Evolutionary conservation across 2,888 invertebrate genomes (phyloP), one percentile per base, ranked within the genome.

Genomic region (Polymixis lichenea): DNA sequence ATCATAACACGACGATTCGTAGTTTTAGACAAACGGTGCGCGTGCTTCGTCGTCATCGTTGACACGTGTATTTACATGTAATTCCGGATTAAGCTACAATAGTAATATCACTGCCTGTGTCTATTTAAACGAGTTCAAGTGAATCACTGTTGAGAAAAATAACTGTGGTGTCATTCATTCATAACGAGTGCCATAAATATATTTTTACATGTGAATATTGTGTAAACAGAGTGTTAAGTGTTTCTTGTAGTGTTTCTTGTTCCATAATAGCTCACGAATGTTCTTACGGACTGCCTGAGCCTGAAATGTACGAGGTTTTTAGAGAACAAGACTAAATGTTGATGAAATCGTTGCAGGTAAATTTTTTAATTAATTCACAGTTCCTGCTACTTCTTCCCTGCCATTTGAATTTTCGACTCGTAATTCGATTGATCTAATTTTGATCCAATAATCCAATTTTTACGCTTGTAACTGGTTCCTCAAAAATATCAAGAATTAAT

Each of bases 1-100:
- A 71, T 87, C 64, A 53, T 38, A 80, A 83, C 72, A 71, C 64
- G 65, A 85, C 56, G 72, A 64, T 58, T 62, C 25, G 65, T 86
- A 87, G 84, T 86, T 86, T 80, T 72, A 66, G 38, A 43, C 43
- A 65, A 53, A 69, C 72, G n/a, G 58, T 76, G 79, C 51, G 65
- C 68, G 61, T 66, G 86, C 60, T 55, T 73, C 62, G 67, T 78
- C 65, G 77, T 77, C 77, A 22, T 61, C 46, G 15, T 46, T 62
- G 51, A 56, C 66, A 69, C 49, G 49, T 60, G 60, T n/a, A 13
- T 11, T 11, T 46, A 8, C n/a, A 19, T 64, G 13, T 56, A 28
- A 60, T 60, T 64, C 28, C n/a, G 17, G 43, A 46, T 80, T 32
- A 51, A 43, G 15, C 66, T 32, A n/a, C n/a, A 32, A 67, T 32